phyloP scores from a whole-genome alignment of 2,797 vertebrate genomes.

The Brotula barbata region DNA sequence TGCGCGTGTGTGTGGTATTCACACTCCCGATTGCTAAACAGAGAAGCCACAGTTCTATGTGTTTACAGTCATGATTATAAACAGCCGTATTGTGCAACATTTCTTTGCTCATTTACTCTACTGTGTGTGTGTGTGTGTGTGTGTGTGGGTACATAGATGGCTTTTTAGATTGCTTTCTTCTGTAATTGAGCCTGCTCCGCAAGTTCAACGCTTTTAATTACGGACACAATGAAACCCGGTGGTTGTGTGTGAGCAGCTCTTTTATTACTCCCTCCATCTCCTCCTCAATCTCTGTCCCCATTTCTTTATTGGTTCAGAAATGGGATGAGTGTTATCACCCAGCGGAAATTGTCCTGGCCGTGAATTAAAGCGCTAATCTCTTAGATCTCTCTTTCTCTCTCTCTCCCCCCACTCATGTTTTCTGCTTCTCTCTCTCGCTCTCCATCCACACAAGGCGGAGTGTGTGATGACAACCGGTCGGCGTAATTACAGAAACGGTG shows the following conservation, averaged over 20 bases:
- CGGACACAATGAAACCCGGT: slow-evolving; percentile 49
- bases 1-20: slow-evolving; percentile 13
- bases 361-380: slow-evolving; percentile 56
- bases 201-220: slow-evolving; percentile 69
- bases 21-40: slow-evolving; percentile 18
- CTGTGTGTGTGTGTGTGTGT: slow-evolving; percentile 15
- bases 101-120: slow-evolving; percentile 28
- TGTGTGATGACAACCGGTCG: slow-evolving; percentile 51
- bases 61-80: slow-evolving; percentile 37
- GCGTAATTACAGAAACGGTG: slow-evolving; percentile 70
- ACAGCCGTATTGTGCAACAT: slow-evolving; percentile 49
- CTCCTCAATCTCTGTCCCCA: slow-evolving; percentile 25
- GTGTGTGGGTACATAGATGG: slow-evolving; percentile 26
- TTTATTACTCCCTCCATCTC: slow-evolving; percentile 49
- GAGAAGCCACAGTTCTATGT: slow-evolving; percentile 18
- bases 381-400: slow-evolving; percentile 48
- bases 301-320: slow-evolving; percentile 60
- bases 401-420: not conserved
- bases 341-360: slow-evolving; percentile 57
- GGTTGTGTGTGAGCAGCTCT: slow-evolving; percentile 34
- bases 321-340: slow-evolving; percentile 61
- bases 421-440: slow-evolving; percentile 18
- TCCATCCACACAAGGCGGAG: slow-evolving; percentile 24
- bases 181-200: slow-evolving; percentile 35
- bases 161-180: slow-evolving; percentile 39